phyloP scores from a whole-genome alignment of 2,888 invertebrate genomes.

The Fragum whitleyi region DNA sequence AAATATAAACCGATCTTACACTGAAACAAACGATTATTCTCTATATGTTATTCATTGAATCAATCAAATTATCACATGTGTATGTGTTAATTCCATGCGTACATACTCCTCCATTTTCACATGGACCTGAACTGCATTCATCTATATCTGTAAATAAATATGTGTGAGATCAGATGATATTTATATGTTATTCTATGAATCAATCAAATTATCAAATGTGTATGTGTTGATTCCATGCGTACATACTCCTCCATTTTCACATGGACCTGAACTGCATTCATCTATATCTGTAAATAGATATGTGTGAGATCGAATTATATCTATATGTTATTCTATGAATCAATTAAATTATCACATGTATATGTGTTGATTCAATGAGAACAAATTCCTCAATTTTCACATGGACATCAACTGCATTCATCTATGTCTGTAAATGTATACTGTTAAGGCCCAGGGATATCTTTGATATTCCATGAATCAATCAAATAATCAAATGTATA shows the following conservation, averaged over 20 bases:
- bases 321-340: too few relatives aligned
- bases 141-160: constrained; percentile 15
- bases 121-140: background rate
- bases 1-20: too few relatives aligned
- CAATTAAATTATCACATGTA: too few relatives aligned
- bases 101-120: constrained; percentile 8
- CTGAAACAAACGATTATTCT: too few relatives aligned
- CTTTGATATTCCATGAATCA: too few relatives aligned
- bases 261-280: background rate
- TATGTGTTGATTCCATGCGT: background rate
- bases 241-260: constrained; percentile 8
- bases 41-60: too few relatives aligned
- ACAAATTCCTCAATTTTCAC: constrained; percentile 3
- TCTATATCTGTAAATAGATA: constrained; percentile 12
- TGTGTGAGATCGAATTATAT: too few relatives aligned
- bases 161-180: too few relatives aligned
- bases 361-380: background rate
- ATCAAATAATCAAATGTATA: constrained; percentile 2
- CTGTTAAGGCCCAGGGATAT: too few relatives aligned
- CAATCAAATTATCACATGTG: too few relatives aligned
- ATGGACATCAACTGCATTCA: background rate
- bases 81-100: background rate
- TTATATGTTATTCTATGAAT: too few relatives aligned
- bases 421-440: constrained; percentile 8
- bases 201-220: too few relatives aligned